Percentiles rank a stretch among this genome's conserved stretches.
These are phyloP conservation scores for Taeniopygia guttata DNA, from an alignment of 2,797 vertebrate species.

Conservation along the genomic window DNA sequence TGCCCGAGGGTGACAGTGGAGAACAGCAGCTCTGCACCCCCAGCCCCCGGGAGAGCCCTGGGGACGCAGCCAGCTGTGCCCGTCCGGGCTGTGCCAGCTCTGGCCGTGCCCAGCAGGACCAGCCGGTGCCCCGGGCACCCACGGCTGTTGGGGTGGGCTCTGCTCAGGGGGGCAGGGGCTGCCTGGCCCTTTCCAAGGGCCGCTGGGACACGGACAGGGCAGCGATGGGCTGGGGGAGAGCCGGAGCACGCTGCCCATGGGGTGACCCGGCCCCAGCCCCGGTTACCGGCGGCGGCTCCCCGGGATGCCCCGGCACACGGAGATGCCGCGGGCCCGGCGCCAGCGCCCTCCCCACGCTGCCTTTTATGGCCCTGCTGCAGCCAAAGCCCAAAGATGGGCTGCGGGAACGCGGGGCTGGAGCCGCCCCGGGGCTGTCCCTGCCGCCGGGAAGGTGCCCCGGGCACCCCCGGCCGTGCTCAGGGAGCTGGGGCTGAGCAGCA, in stretches of 20 bases:
- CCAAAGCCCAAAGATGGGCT: constrained; percentile 35
- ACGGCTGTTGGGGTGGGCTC: accelerated
- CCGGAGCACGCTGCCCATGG: accelerated
- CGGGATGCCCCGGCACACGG: background rate
- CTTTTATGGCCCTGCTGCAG: constrained; percentile 61
- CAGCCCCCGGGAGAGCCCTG: background rate
- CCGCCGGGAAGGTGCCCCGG: background rate
- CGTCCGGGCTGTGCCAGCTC: background rate
- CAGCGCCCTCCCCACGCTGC: constrained; percentile 45
- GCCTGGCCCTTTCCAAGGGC: background rate
- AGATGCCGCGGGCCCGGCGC: background rate
- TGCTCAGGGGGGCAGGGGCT: background rate
- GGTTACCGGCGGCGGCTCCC: background rate
- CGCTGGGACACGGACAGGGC: background rate
- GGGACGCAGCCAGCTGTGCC: accelerated
- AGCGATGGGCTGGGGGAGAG: accelerated
- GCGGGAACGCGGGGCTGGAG: background rate
- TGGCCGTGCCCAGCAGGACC: background rate
- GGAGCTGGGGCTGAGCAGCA: accelerated
- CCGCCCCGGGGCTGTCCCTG: background rate
- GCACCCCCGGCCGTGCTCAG: accelerated
- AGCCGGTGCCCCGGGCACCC: background rate
- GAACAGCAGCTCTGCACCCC: background rate
- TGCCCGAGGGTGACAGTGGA: accelerated
- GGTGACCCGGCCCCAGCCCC: background rate